A percentile compares a stretch with the other conserved stretches of the same genome.
Evolutionary conservation across 2,797 vertebrate species (phyloP).

Genomic region (Falco concolor): DNA sequence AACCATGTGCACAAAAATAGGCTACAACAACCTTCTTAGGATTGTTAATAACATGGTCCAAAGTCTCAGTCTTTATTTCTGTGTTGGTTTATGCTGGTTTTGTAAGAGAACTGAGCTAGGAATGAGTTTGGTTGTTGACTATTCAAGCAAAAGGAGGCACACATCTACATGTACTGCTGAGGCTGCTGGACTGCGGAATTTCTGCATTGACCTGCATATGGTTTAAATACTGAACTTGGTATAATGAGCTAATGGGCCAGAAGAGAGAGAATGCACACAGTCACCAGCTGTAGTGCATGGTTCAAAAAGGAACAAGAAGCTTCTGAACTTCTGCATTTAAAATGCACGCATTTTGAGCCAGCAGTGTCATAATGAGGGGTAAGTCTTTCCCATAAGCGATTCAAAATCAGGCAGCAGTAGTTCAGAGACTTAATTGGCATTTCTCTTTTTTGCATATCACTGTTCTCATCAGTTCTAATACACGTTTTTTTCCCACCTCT

Average conservation of each 20-base stretch:
- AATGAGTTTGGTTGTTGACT: not conserved
- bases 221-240: not conserved
- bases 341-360: not conserved
- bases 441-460: constrained; percentile 25
- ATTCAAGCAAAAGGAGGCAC: not conserved
- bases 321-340: not conserved
- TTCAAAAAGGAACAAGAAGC: not conserved
- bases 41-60: not conserved
- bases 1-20: not conserved
- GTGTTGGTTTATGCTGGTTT: not conserved
- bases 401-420: not conserved
- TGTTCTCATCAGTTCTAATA: constrained; percentile 12
- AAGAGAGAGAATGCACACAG: not conserved
- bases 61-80: not conserved
- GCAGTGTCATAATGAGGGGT: not conserved
- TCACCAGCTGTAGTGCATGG: not conserved
- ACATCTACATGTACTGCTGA: not conserved
- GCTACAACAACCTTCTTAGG: not conserved
- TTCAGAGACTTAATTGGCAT: not conserved
- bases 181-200: not conserved
- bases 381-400: not conserved
- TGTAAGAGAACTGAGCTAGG: not conserved
- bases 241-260: not conserved
- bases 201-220: not conserved
- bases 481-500: not conserved